Base-by-base conservation (phyloP, 2,888 invertebrate genomes). In the Drosophila paucipuncta region DNA sequence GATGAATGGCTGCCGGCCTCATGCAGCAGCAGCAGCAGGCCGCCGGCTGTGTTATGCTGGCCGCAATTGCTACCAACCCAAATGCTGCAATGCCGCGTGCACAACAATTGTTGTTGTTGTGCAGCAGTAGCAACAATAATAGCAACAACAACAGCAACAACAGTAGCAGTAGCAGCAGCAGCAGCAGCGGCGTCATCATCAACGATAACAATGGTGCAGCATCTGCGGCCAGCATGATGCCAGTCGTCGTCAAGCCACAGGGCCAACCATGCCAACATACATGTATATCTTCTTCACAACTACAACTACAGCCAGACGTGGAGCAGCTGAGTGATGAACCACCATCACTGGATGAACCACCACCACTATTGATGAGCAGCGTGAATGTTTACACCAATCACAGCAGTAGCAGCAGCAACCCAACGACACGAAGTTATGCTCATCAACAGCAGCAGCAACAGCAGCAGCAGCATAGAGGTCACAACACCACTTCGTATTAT, bases 1-100 rank as follows among this genome's bases (percentile, higher is more conserved):
- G 92, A 92, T 92, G 92, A 92, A 87, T 92, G 90, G 92, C 91
- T 84, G 92, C 91, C 82, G 92, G 92, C 85, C 92, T 92, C 78
- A 91, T 92, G 77, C 91, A 83, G 90, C 22, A 22, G 22, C 90
- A 78, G 78, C 90, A 83, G 75, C 89, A 89, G 83, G 85, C 85
- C 80, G 90, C 67, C 71, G 83, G 90, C 78, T 84, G 80, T 74
- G 79, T 75, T 82, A 84, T 84, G 90, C 85, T 84, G 88, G 90
- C 83, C 88, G 83, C 83, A 84, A 82, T 84, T 89, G 83, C 87
- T 64, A 61, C 85, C 68, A 81, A 67, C 50, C 79, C 71, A 54
- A 71, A 71, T 59, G 41, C 74, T 69, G 55, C 61, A 41, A 73
- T 73, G 68, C 71, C 71, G 71, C 76, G 76, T 70, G 70, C 62